Conservation (phyloP, 2,113 vertebrate genomes). For the Lophius piscatorius region DNA sequence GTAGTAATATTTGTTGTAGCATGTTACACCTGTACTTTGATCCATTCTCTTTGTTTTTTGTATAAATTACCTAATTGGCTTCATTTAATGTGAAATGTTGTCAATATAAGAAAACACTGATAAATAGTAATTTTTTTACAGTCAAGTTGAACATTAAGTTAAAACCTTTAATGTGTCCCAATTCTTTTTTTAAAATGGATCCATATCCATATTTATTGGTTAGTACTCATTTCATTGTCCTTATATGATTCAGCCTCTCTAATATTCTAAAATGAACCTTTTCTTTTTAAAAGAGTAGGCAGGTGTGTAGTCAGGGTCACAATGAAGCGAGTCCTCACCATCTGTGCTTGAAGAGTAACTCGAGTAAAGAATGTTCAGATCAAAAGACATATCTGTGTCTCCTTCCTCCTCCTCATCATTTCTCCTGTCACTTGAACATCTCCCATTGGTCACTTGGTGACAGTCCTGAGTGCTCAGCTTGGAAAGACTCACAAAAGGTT, state of each 20-base stretch:
- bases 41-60: no score
- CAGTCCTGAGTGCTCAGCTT: constrained; percentile 51
- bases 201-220: no score
- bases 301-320: constrained; percentile 63
- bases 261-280: constrained; percentile 24
- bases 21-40: no score
- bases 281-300: constrained; percentile 7
- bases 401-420: background rate
- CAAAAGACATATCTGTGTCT: constrained; percentile 35
- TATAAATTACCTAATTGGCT: no score
- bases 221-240: no score
- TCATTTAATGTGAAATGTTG: no score
- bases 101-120: no score
- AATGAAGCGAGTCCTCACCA: background rate
- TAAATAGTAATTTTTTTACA: no score
- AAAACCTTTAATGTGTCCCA: no score
- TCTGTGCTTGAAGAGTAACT: constrained; percentile 45
- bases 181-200: no score
- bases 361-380: constrained; percentile 64
- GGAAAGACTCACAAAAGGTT: constrained; percentile 64
- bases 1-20: no score
- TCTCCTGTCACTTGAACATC: background rate
- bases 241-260: background rate
- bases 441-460: background rate
- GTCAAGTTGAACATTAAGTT: no score